Percentiles rank a stretch among this genome's conserved stretches.
These are phyloP conservation scores for Hydractinia symbiolongicarpus DNA, from an alignment of 30 jellyfish, hydroid and myxozoan genomes.

Conservation along the genomic window DNA sequence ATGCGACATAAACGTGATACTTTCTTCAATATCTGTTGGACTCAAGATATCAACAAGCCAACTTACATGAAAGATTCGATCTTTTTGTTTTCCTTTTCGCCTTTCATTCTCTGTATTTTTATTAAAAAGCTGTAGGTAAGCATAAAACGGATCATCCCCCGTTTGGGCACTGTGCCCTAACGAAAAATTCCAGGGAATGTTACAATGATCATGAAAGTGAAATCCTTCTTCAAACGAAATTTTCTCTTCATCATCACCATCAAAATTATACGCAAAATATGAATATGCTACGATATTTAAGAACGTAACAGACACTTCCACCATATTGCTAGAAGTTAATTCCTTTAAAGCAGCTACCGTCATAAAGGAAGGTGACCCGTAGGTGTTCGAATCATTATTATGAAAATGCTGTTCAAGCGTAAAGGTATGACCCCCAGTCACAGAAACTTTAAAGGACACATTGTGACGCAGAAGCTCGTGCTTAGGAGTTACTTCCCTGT, in stretches of 20 bases:
- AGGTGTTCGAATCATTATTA: constrained; percentile 8
- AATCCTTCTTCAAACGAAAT: not conserved
- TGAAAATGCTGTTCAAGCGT: constrained; percentile 29
- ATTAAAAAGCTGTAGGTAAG: not conserved
- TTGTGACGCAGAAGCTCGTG: constrained; percentile 12
- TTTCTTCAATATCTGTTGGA: constrained; percentile 27
- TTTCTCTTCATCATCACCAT: not conserved
- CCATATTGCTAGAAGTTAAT: not conserved
- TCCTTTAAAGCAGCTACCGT: constrained; percentile 1
- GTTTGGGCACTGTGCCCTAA: not conserved
- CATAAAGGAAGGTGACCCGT: constrained; percentile 20
- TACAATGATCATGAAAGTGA: constrained; percentile 1
- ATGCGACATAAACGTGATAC: constrained; percentile 12
- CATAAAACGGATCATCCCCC: not conserved
- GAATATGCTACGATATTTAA: constrained; percentile 20
- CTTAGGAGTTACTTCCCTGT: not conserved
- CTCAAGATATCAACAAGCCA: constrained; percentile 32
- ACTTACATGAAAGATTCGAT: not conserved
- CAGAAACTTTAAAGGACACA: constrained; percentile 5
- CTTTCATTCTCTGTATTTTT: not conserved
- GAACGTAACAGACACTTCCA: constrained; percentile 3
- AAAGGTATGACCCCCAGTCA: constrained; percentile 9
- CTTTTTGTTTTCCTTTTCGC: not conserved
- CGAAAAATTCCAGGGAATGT: constrained; percentile 16
- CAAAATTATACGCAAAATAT: constrained; percentile 9